Percentiles rank a stretch among this genome's conserved stretches.
phyloP scores from a whole-genome alignment of 2,888 invertebrate genomes.

The Euplagia quadripunctaria region DNA sequence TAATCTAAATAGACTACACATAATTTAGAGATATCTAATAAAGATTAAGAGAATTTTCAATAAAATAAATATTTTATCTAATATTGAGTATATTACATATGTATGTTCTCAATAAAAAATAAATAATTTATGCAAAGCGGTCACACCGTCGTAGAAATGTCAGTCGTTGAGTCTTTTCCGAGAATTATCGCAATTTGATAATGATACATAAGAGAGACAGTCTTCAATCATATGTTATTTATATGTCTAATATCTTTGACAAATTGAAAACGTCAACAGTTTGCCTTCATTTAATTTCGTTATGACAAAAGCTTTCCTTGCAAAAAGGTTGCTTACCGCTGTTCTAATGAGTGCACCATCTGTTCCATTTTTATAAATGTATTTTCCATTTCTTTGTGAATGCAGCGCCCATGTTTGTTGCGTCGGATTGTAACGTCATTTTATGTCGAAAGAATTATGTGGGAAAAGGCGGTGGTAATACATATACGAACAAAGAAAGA shows the following conservation, averaged over 20 bases:
- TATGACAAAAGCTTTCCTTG: not conserved
- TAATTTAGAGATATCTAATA: too few relatives aligned
- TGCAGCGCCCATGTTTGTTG: not conserved
- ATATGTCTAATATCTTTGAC: not conserved
- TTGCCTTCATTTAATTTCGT: not conserved
- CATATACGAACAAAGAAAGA: slow-evolving; percentile 3
- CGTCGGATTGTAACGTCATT: slow-evolving; percentile 11
- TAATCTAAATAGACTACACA: too few relatives aligned
- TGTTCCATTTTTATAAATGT: slow-evolving; percentile 3
- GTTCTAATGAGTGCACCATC: not conserved
- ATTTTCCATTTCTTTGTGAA: slow-evolving; percentile 7
- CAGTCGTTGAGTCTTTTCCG: not conserved
- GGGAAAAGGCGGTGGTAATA: slow-evolving; percentile 1
- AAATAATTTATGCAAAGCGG: not conserved
- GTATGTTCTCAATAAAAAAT: too few relatives aligned
- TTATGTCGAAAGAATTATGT: slow-evolving; percentile 7
- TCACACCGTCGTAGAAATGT: not conserved
- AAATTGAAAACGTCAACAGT: not conserved
- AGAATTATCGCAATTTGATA: not conserved
- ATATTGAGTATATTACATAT: too few relatives aligned
- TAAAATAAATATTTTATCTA: too few relatives aligned
- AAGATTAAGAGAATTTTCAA: too few relatives aligned
- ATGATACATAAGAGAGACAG: not conserved
- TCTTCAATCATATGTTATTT: too few relatives aligned
- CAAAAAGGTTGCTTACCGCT: not conserved